Percentiles rank a stretch among this genome's conserved stretches.
These are phyloP conservation scores for Linurgus olivaceus DNA, from an alignment of 2,797 vertebrate species.

Conservation along the genomic window DNA sequence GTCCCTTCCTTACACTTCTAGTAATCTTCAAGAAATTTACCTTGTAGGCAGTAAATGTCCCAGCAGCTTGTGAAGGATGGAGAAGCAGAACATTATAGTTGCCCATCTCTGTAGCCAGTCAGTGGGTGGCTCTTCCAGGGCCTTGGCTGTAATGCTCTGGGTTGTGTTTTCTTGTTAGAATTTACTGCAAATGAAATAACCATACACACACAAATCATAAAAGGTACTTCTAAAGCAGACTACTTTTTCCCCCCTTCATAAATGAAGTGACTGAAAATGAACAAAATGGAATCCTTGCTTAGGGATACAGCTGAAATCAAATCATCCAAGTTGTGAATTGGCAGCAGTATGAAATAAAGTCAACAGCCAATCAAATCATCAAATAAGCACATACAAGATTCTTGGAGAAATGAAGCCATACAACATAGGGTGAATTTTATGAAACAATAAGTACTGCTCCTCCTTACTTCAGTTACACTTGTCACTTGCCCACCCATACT, in stretches of 20 bases:
- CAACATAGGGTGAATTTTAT: neutral
- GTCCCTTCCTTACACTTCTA: neutral
- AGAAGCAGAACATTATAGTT: neutral
- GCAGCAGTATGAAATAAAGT: neutral
- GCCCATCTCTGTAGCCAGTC: neutral
- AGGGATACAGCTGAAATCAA: neutral
- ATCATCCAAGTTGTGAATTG: neutral
- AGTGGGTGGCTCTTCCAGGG: neutral
- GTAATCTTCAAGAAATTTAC: neutral
- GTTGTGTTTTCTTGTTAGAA: neutral
- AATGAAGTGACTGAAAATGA: neutral
- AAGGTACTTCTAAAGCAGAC: neutral
- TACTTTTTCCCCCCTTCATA: neutral
- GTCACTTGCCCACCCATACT: neutral
- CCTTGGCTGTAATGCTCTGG: neutral
- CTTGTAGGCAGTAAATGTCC: neutral
- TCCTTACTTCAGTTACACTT: neutral
- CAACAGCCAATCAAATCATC: conserved; percentile 11
- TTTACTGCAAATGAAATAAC: neutral
- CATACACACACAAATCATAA: neutral
- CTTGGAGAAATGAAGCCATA: neutral
- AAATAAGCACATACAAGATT: neutral
- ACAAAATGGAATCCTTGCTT: neutral
- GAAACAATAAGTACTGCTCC: neutral
- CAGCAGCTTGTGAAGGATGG: neutral